Base-by-base conservation (phyloP, 2,888 invertebrate species). In the Phrixothrix hirtus region DNA sequence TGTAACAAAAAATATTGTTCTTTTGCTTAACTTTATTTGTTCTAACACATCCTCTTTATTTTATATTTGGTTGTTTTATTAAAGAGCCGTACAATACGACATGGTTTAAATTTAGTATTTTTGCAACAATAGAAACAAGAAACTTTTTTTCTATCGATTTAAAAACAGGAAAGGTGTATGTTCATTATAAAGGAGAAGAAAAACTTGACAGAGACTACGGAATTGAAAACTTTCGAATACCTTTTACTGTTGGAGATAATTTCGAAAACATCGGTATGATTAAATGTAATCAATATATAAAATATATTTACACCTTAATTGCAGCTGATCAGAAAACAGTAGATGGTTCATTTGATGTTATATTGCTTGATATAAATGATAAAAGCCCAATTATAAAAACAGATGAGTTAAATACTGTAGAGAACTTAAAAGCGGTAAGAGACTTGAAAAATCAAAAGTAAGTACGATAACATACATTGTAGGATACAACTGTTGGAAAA, bases 341-440 rank as follows among this genome's bases (percentile, higher is more conserved):
- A 60, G 17, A 57, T 56, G 12, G 74, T 74, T 0, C 69, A 34
- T 69, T 85, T 16, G 68, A 68, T 11, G 77, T 84, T 1, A 72
- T 78, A 1, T 70, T 86, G 4, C 57, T 75, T 15, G 86, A 86
- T 62, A 79, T 83, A 1, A 86, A 86, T 12, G 32, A 57, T 25
- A 14, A 32, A 27, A 9, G 4, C 35, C 42, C 36, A 16, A 51
- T 31, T 44, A 41, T 62, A 7, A 9, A 27, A n/a, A 57, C 48
- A 11, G 17, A 13, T 4, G 31, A 34, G 1, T 21, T 53, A 29
- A 11, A 17, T 9, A 42, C 39, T 5, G 29, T 25, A n/a, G 67
- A 67, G 57, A 57, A 60, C 53, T 2, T 47, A 10, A 15, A 37
- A 29, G 34, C 59, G 57, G 66, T 66, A 59, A 34, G 37, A n/a